Percentiles rank a stretch among this genome's conserved stretches.
phyloP scores from a whole-genome alignment of 2,888 invertebrate genomes.

The Mesoligia furuncula region DNA sequence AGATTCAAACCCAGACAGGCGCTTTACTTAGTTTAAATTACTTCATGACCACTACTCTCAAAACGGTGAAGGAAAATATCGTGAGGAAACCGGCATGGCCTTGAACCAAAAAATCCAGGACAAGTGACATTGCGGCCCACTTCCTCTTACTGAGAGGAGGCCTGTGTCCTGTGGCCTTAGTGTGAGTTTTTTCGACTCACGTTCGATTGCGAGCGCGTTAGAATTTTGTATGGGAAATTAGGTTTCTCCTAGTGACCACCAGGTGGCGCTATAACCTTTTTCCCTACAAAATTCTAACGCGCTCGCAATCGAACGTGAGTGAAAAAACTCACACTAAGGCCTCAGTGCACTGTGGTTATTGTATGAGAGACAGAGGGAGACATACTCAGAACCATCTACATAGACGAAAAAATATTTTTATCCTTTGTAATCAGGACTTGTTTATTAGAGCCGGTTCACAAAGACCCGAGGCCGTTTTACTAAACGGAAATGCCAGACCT shows the following conservation, averaged over 20 bases:
- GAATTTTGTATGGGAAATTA: too few species aligned
- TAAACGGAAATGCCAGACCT: constrained; percentile 76
- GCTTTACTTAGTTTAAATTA: not conserved
- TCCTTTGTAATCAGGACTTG: constrained; percentile 33
- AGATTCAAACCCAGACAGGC: not conserved
- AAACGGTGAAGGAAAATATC: not conserved
- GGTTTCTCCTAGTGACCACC: too few species aligned
- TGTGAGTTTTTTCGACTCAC: too few species aligned
- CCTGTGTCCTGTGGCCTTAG: too few species aligned
- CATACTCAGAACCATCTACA: not conserved
- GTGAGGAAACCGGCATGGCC: not conserved
- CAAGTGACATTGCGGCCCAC: not conserved
- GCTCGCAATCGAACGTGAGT: too few species aligned
- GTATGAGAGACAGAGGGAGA: not conserved
- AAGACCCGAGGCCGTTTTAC: constrained; percentile 57
- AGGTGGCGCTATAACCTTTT: too few species aligned
- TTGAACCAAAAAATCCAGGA: not conserved
- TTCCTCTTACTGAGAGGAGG: not conserved
- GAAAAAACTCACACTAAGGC: too few species aligned
- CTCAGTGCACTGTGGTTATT: too few species aligned
- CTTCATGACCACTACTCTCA: not conserved
- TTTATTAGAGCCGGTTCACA: constrained; percentile 47
- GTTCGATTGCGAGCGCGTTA: too few species aligned
- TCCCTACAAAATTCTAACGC: too few species aligned
- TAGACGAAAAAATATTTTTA: constrained; percentile 43